Evolutionary conservation across 2,797 vertebrate species (phyloP), one percentile per base, ranked within the genome.

Genomic region (Peromyscus attwateri): DNA sequence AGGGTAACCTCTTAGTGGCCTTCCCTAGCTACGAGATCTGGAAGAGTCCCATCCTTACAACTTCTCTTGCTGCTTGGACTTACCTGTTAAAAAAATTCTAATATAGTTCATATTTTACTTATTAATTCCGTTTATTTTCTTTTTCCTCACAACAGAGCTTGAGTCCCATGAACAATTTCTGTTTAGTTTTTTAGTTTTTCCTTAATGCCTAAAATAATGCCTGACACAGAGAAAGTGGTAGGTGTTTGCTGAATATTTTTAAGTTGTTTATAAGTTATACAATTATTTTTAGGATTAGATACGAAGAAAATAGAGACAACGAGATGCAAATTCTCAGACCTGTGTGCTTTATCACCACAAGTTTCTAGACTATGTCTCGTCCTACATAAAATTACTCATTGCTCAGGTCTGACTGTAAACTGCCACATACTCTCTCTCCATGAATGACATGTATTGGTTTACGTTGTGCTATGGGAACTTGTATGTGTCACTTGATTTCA

Each of bases 251-350:
- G 64, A 52, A 52, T 70, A 70, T 57, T 83, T 77, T 92, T 91
- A 73, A 37, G 55, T 46, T 83, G 19, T 88, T 89, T 55, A 29
- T 94, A 76, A 66, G 37, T 55, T 92, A 49, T 60, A 76, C 40
- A 76, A 88, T 87, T n/a, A 93, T 90, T 55, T 71, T 92, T 89
- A 91, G 49, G 27, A 84, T 70, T 90, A 13, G 88, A 55, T 73
- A 1, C 3, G 60, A 83, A 92, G 43, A 66, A 87, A 92, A 84
- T 76, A 94, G 31, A 81, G n/a, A 84, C 46, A 84, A 88, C 52
- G 55, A 77, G 27, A 43, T 95, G 4, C 4, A 76, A 80, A 90
- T 49, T n/a, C 14, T 87, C 4, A 90, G 31, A 83, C 21, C 13
- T 21, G 37, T 89, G 62, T 16, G 13, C 49, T 37, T 46, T 88